A percentile compares a stretch with the other conserved stretches of the same genome.
Conservation (phyloP, 2,113 vertebrate genomes). For the Loxodonta africana region DNA sequence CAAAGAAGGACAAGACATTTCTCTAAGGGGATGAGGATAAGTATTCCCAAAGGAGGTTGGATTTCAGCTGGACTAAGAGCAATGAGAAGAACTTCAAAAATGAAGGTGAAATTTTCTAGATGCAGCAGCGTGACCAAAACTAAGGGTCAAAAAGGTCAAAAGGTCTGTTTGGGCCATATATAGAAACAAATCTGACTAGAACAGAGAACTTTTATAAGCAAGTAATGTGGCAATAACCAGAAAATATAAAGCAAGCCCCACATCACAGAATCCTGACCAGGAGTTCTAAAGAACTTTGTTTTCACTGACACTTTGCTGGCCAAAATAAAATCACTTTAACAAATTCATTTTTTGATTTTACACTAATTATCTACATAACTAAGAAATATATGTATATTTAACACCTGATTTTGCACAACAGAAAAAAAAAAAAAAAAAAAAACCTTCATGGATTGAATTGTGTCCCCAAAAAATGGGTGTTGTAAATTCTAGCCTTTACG, state of each 20-base stretch:
- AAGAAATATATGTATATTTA: neutral
- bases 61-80: neutral
- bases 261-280: neutral
- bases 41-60: neutral
- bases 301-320: neutral
- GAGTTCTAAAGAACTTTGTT: neutral
- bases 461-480: too few species aligned
- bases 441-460: too few species aligned
- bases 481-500: too few species aligned
- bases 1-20: neutral
- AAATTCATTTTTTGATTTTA: neutral
- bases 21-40: neutral
- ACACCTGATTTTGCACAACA: neutral
- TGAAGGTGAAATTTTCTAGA: neutral
- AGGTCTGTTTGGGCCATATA: neutral
- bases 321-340: conserved; percentile 16
- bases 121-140: neutral
- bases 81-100: neutral
- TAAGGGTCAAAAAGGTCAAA: neutral
- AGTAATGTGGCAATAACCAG: neutral
- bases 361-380: neutral
- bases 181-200: neutral
- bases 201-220: neutral
- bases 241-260: neutral
- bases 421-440: neutral